Conservation (phyloP, 1,140 invertebrate genomes). For the Onthophagus taurus region DNA sequence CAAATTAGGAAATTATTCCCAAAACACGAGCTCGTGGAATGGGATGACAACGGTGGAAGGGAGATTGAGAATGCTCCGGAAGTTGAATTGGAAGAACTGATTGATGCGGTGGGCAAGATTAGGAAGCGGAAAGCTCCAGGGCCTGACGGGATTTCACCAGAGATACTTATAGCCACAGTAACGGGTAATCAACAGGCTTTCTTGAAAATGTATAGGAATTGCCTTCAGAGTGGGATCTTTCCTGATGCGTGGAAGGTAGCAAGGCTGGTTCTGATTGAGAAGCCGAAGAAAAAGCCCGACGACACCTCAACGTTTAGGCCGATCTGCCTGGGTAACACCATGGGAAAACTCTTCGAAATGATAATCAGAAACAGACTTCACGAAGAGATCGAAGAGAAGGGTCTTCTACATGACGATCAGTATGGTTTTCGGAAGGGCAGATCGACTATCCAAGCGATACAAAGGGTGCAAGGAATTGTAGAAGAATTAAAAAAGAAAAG, state of each 20-base stretch:
- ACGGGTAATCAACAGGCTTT: too few species aligned
- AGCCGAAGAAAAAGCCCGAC: conserved; percentile 8
- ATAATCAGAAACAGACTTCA: conserved; percentile 12
- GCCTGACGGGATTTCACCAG: conserved; percentile 19
- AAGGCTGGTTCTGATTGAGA: conserved; percentile 13
- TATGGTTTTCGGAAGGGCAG: conserved; percentile 19
- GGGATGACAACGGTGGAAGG: neutral
- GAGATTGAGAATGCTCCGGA: neutral
- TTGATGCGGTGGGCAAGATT: conserved; percentile 6
- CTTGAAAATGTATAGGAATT: too few species aligned
- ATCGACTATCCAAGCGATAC: conserved; percentile 18
- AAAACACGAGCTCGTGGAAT: neutral
- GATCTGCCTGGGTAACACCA: conserved; percentile 18
- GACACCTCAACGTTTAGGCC: conserved; percentile 17
- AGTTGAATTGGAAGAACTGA: conserved; percentile 17
- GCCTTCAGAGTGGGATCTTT: too few species aligned
- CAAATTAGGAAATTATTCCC: conserved; percentile 6
- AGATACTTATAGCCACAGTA: too few species aligned
- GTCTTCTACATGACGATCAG: conserved; percentile 14
- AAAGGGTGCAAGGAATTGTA: conserved; percentile 18
- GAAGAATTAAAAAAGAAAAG: conserved; percentile 24
- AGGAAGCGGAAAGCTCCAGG: conserved; percentile 23
- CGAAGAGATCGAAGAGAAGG: conserved; percentile 14
- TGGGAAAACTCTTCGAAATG: conserved; percentile 20
- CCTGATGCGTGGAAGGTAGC: too few species aligned